Evolutionary conservation across 1,140 invertebrate genomes (phyloP).

Genomic region (Idris sp.): DNA sequence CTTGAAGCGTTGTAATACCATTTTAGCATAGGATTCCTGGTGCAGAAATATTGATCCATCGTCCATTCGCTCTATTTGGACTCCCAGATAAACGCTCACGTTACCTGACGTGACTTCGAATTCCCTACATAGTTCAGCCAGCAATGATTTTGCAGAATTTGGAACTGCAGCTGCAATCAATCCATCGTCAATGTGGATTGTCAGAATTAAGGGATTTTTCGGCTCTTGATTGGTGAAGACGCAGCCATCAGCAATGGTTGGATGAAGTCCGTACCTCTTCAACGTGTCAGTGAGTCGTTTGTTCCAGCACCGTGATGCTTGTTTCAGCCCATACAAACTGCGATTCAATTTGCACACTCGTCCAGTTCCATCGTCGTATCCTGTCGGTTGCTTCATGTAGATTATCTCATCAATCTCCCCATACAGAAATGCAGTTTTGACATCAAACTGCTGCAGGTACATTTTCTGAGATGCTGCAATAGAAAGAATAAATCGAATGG

Average conservation of each 20-base stretch:
- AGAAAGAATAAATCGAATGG: conserved; percentile 57
- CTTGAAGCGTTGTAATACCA: conserved; percentile 19
- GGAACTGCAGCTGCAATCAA: neutral
- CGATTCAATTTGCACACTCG: conserved; percentile 7
- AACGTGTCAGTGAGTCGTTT: neutral
- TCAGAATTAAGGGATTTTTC: neutral
- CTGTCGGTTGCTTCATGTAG: conserved; percentile 12
- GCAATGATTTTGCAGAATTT: neutral
- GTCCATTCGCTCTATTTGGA: conserved; percentile 17
- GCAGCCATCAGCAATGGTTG: neutral
- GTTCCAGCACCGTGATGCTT: conserved; percentile 22
- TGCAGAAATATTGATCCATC: conserved; percentile 39
- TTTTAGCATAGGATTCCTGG: conserved; percentile 31
- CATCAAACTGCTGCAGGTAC: conserved; percentile 6
- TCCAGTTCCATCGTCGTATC: neutral
- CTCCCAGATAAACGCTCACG: conserved; percentile 11
- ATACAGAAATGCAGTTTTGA: neutral
- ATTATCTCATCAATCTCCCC: conserved; percentile 1
- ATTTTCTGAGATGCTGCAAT: conserved; percentile 21
- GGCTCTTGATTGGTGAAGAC: conserved; percentile 26
- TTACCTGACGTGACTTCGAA: conserved; percentile 44
- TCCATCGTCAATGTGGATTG: conserved; percentile 8
- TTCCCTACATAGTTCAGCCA: conserved; percentile 6
- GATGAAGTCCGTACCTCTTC: neutral
- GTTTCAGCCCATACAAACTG: conserved; percentile 1